phyloP scores from a whole-genome alignment of 2,113 vertebrate genomes.

The Illadopsis cleaveri region DNA sequence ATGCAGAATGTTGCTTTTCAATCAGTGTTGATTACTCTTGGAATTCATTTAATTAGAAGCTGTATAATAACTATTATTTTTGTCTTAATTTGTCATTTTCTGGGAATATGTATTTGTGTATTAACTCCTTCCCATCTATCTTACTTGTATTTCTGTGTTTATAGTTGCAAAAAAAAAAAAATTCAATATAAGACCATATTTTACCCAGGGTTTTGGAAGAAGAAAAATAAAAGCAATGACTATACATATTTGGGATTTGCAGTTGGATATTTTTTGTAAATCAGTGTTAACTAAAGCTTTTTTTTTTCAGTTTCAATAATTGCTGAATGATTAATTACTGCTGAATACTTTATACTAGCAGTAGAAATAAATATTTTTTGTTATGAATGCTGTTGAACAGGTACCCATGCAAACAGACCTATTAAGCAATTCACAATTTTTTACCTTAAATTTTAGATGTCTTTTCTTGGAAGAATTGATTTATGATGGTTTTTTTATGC shows the following conservation, averaged over 20 bases:
- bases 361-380: neutral
- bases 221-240: neutral
- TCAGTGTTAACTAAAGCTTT: accelerated
- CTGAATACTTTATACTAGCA: neutral
- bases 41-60: neutral
- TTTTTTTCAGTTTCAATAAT: neutral
- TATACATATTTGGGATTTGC: accelerated
- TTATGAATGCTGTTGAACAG: neutral
- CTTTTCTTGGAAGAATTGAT: neutral
- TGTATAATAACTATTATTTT: neutral
- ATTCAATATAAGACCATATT: neutral
- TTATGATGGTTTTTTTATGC: neutral
- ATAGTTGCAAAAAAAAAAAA: neutral
- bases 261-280: neutral
- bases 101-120: too few relatives aligned
- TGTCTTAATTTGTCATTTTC: neutral
- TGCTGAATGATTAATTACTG: neutral
- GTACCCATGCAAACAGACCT: neutral
- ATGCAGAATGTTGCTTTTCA: neutral
- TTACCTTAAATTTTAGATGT: neutral
- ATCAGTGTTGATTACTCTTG: neutral
- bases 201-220: neutral
- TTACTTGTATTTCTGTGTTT: neutral
- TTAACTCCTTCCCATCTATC: neutral
- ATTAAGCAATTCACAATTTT: neutral